A percentile compares a stretch with the other conserved stretches of the same genome.
Evolutionary conservation across 2,797 vertebrate species (phyloP).

Genomic region (Accipiter badius): DNA sequence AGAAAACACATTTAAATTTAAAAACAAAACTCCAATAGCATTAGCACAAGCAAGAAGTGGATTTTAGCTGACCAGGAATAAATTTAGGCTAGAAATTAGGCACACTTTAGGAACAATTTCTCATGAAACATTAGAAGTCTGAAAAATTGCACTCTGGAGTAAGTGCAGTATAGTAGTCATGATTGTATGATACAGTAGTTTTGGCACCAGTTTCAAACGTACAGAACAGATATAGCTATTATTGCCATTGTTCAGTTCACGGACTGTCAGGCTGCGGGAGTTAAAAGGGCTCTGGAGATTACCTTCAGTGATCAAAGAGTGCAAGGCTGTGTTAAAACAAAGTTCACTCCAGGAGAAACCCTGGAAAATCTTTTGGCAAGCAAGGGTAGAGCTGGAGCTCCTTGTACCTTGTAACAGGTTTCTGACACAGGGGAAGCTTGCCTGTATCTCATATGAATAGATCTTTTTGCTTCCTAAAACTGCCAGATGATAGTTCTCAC

Average conservation of each 20-base stretch:
- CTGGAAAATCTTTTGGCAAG: not conserved
- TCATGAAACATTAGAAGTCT: not conserved
- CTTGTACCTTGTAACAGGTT: not conserved
- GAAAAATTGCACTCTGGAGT: not conserved
- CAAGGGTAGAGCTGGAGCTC: not conserved
- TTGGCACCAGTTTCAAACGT: not conserved
- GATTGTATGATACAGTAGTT: not conserved
- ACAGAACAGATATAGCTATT: not conserved
- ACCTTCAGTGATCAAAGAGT: slow-evolving; percentile 4
- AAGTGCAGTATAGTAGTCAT: not conserved
- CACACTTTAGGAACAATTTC: not conserved
- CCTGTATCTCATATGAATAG: not conserved
- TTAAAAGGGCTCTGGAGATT: slow-evolving; percentile 19
- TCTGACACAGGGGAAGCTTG: not conserved
- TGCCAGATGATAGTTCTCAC: not conserved
- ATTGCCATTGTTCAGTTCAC: not conserved
- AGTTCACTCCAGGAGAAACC: not conserved
- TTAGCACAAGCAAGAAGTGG: not conserved
- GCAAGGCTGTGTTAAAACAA: not conserved
- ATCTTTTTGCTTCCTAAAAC: not conserved
- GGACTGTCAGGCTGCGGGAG: not conserved
- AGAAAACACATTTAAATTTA: not conserved
- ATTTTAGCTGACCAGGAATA: not conserved
- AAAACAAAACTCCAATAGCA: not conserved
- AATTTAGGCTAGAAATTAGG: not conserved